Conservation (phyloP, 2,113 vertebrate genomes). For the Myanophis thanlyinensis region DNA sequence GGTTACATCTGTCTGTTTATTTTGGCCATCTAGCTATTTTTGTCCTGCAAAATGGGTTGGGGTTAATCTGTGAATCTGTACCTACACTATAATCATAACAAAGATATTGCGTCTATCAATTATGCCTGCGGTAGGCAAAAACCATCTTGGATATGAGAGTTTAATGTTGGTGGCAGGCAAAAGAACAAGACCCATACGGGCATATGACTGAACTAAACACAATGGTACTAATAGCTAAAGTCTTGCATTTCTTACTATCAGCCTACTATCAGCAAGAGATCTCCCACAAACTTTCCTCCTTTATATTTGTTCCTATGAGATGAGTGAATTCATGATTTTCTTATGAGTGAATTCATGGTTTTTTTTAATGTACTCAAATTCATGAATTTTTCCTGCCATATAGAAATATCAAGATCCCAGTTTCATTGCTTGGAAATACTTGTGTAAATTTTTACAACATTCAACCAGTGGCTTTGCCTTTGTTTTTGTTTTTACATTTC, state of each 20-base stretch:
- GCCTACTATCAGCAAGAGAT: too few species aligned
- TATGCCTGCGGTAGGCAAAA: background rate
- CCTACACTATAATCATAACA: background rate
- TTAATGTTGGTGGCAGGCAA: background rate
- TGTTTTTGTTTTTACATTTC: background rate
- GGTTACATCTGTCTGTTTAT: background rate
- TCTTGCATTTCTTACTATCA: background rate
- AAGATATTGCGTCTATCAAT: background rate
- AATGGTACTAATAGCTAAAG: background rate
- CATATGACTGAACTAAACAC: background rate
- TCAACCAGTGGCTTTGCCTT: background rate
- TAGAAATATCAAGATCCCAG: background rate
- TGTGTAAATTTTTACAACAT: background rate
- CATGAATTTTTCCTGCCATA: background rate
- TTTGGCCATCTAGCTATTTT: background rate
- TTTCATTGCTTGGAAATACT: background rate
- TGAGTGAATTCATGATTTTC: background rate
- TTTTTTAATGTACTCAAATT: background rate
- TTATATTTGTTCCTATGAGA: background rate
- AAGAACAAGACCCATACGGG: background rate
- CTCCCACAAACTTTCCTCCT: background rate
- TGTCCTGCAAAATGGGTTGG: background rate
- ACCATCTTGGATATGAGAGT: background rate
- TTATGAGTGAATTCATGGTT: background rate
- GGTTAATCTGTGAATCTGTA: background rate